A percentile compares a stretch with the other conserved stretches of the same genome.
phyloP scores from a whole-genome alignment of 2,113 vertebrate genomes.

The Rousettus leschenaultii region DNA sequence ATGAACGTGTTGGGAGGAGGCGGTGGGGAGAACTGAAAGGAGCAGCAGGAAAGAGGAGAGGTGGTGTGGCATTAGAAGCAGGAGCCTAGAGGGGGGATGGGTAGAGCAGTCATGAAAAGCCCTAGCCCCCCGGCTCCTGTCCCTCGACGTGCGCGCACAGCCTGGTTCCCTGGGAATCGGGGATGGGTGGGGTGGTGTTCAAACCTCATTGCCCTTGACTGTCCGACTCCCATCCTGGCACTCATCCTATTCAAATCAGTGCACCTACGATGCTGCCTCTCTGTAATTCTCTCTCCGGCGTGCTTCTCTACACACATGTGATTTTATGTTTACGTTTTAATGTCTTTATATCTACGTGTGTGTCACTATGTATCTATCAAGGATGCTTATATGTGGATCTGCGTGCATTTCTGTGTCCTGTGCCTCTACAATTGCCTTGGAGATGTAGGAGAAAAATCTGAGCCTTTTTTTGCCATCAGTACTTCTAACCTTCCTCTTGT shows the following conservation, averaged over 20 bases:
- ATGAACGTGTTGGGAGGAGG: background rate
- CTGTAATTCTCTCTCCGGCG: background rate
- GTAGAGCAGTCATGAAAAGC: background rate
- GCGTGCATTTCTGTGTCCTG: background rate
- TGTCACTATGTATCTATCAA: background rate
- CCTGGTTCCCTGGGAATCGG: background rate
- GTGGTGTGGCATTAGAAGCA: background rate
- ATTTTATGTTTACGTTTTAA: background rate
- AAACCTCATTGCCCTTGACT: background rate
- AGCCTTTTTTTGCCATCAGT: background rate
- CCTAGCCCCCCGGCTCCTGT: background rate
- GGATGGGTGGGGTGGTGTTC: background rate
- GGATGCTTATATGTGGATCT: background rate
- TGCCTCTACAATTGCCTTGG: background rate
- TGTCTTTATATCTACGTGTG: background rate
- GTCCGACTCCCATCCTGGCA: background rate
- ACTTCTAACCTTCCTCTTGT: background rate
- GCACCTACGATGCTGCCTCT: slow-evolving; percentile 15
- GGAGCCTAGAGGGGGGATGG: slow-evolving; percentile 53
- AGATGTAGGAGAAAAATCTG: background rate
- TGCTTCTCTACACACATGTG: background rate
- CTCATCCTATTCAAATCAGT: background rate
- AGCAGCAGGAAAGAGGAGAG: background rate
- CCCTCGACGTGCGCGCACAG: background rate
- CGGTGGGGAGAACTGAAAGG: background rate